These are phyloP conservation scores for Prenolepis imparis DNA, from an alignment of 2,888 invertebrate species.

Conservation along the genomic window DNA sequence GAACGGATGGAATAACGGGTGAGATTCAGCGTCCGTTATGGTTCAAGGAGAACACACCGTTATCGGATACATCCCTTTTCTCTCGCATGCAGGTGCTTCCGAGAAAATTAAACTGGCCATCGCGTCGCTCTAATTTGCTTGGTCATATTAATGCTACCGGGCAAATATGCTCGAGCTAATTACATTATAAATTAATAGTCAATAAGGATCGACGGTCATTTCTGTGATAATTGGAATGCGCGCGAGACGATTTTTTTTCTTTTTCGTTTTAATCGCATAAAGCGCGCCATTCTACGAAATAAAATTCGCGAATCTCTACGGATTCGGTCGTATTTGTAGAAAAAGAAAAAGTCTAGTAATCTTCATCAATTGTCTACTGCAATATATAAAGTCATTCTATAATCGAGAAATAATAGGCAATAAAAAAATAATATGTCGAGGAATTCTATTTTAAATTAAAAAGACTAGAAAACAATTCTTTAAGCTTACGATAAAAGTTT, in stretches of 20 bases:
- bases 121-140: conserved; percentile 30
- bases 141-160: conserved; percentile 25
- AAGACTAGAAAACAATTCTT: neutral
- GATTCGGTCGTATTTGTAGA: neutral
- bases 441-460: neutral
- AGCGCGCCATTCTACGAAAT: neutral
- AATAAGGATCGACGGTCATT: conserved; percentile 28
- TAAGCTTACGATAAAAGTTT: neutral
- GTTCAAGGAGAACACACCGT: conserved; percentile 80
- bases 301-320: neutral
- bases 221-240: neutral
- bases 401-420: neutral
- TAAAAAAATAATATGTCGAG: neutral
- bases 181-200: conserved; percentile 40
- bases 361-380: neutral
- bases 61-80: conserved; percentile 75
- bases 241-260: neutral
- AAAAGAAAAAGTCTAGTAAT: neutral
- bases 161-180: conserved; percentile 13
- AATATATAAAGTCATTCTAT: neutral
- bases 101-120: conserved; percentile 53
- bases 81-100: conserved; percentile 57
- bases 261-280: conserved; percentile 1
- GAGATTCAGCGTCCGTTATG: conserved; percentile 74
- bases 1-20: conserved; percentile 74